phyloP scores from a whole-genome alignment of 2,888 invertebrate species.

The Lepidocyrtinus sp. region DNA sequence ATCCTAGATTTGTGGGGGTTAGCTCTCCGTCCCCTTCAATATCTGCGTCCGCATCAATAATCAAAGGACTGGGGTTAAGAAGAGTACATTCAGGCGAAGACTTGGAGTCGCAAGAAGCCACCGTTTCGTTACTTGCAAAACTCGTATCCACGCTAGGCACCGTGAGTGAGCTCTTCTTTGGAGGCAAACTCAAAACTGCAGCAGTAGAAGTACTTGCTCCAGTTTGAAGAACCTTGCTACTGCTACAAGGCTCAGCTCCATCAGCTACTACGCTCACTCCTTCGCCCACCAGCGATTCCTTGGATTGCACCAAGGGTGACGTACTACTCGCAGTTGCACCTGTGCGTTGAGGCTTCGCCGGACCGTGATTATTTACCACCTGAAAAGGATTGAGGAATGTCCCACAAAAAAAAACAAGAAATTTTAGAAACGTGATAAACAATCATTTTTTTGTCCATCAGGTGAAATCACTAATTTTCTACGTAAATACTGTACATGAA shows the following conservation, averaged over 20 bases:
- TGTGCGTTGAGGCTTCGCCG: slow-evolving; percentile 82
- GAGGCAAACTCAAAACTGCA: not conserved
- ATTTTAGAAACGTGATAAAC: too few relatives aligned
- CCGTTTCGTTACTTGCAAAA: slow-evolving; percentile 80
- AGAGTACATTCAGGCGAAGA: slow-evolving; percentile 64
- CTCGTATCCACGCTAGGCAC: slow-evolving; percentile 81
- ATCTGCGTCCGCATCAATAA: slow-evolving; percentile 68
- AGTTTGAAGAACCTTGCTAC: slow-evolving; percentile 1
- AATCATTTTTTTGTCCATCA: too few relatives aligned
- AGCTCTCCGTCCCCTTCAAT: slow-evolving; percentile 63
- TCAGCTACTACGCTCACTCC: slow-evolving; percentile 26
- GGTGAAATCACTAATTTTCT: too few relatives aligned
- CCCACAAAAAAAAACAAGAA: too few relatives aligned
- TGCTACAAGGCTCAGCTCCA: slow-evolving; percentile 2
- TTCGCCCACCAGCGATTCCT: slow-evolving; percentile 60
- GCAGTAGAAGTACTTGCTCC: not conserved
- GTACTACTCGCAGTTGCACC: slow-evolving; percentile 70
- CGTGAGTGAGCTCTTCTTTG: slow-evolving; percentile 28
- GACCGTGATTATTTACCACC: slow-evolving; percentile 77
- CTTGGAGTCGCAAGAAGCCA: slow-evolving; percentile 29
- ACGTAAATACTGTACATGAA: too few relatives aligned
- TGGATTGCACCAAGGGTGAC: slow-evolving; percentile 65
- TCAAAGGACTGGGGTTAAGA: slow-evolving; percentile 68
- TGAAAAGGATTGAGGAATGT: too few relatives aligned
- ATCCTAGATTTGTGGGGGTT: slow-evolving; percentile 63